These are phyloP conservation scores for Chloroceryle inda DNA, from an alignment of 2,797 vertebrate species.

Conservation along the genomic window DNA sequence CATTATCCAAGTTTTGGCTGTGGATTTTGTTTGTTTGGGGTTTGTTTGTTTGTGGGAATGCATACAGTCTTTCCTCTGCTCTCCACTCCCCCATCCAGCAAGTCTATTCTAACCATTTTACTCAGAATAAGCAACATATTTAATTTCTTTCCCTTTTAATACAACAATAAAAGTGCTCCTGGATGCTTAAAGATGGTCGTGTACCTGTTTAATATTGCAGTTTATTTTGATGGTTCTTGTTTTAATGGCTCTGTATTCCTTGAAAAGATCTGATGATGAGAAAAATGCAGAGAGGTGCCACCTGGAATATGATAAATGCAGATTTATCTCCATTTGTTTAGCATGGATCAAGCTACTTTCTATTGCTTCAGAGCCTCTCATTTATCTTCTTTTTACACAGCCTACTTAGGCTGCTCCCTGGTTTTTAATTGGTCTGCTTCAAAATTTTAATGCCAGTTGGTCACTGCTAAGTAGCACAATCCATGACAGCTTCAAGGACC, in stretches of 20 bases:
- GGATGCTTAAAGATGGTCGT: not conserved
- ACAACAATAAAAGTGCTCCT: not conserved
- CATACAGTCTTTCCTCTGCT: not conserved
- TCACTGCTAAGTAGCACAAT: not conserved
- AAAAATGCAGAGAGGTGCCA: not conserved
- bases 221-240: not conserved
- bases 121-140: not conserved
- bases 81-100: not conserved
- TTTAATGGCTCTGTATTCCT: not conserved
- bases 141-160: not conserved
- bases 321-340: not conserved
- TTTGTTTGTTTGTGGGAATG: not conserved
- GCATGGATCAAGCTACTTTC: not conserved
- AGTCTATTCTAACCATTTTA: not conserved
- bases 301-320: not conserved
- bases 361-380: not conserved
- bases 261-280: not conserved
- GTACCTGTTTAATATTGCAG: not conserved
- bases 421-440: not conserved
- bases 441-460: not conserved
- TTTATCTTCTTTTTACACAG: not conserved
- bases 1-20: not conserved
- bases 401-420: not conserved
- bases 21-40: not conserved
- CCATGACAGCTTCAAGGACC: not conserved